These are phyloP conservation scores for Corapipo altera DNA, from an alignment of 2,113 vertebrate species.

Conservation along the genomic window DNA sequence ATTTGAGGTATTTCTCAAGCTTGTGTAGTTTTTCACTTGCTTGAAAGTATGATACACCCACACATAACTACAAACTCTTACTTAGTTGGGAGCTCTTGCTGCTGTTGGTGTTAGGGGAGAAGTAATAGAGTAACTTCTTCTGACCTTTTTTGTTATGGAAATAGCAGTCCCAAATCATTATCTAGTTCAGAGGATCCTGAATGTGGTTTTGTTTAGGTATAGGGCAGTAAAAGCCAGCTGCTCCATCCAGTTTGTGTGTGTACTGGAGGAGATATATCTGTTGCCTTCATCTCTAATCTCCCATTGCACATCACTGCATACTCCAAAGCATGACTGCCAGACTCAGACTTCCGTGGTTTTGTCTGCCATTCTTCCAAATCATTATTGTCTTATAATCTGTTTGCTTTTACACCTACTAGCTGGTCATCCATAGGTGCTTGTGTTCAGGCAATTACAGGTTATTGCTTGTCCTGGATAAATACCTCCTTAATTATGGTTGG, in stretches of 20 bases:
- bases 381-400: background rate
- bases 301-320: fast-evolving
- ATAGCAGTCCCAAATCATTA: background rate
- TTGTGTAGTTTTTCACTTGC: background rate
- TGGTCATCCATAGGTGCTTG: background rate
- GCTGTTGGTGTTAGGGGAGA: background rate
- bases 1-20: background rate
- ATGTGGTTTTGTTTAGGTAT: background rate
- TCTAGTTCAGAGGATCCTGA: background rate
- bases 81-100: background rate
- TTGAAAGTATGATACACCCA: background rate
- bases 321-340: background rate
- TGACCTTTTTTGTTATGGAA: background rate
- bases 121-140: background rate
- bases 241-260: background rate
- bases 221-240: background rate
- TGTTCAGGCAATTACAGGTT: background rate
- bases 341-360: background rate
- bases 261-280: background rate
- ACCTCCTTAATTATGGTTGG: background rate
- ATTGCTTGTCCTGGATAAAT: background rate
- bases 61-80: background rate
- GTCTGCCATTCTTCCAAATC: background rate
- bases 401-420: background rate
- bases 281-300: background rate